A percentile compares a stretch with the other conserved stretches of the same genome.
Evolutionary conservation across 2,113 vertebrate species (phyloP).

Genomic region (Riparia riparia): DNA sequence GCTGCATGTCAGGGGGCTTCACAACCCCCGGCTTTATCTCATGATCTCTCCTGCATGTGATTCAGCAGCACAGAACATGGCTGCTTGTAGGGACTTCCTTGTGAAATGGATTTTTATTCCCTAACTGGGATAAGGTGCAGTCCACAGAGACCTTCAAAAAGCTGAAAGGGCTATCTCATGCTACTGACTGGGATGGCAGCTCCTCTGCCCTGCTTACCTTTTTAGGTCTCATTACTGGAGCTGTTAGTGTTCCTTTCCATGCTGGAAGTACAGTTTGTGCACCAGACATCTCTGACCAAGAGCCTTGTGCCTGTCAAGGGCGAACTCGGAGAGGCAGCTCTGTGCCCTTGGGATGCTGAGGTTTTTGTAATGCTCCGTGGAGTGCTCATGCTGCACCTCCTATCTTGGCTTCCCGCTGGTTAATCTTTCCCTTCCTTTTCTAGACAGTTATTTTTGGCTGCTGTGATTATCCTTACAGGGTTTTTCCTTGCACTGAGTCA

Average conservation of each 20-base stretch:
- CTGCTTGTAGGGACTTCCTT: not conserved
- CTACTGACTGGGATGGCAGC: not conserved
- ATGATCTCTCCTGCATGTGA: not conserved
- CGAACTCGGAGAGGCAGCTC: not conserved
- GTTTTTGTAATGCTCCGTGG: not conserved
- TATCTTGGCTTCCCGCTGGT: slow-evolving; percentile 49
- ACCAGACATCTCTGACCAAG: not conserved
- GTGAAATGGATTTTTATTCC: not conserved
- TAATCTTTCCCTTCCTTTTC: slow-evolving; percentile 56
- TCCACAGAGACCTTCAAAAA: not conserved
- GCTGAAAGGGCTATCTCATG: not conserved
- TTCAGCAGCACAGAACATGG: not conserved
- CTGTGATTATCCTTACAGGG: not conserved
- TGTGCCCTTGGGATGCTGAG: not conserved
- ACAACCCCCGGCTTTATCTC: not conserved
- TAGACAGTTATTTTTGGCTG: slow-evolving; percentile 61
- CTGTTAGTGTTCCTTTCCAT: not conserved
- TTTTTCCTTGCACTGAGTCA: slow-evolving; percentile 63
- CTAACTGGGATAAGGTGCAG: not conserved
- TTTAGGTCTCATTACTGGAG: not conserved
- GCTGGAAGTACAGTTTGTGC: not conserved
- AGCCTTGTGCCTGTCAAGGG: not conserved
- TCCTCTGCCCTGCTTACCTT: not conserved
- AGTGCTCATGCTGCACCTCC: slow-evolving; percentile 12
- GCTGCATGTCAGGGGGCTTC: not conserved